Base-by-base conservation (phyloP, 2,888 invertebrate genomes). In the Caradrina clavipalpis region DNA sequence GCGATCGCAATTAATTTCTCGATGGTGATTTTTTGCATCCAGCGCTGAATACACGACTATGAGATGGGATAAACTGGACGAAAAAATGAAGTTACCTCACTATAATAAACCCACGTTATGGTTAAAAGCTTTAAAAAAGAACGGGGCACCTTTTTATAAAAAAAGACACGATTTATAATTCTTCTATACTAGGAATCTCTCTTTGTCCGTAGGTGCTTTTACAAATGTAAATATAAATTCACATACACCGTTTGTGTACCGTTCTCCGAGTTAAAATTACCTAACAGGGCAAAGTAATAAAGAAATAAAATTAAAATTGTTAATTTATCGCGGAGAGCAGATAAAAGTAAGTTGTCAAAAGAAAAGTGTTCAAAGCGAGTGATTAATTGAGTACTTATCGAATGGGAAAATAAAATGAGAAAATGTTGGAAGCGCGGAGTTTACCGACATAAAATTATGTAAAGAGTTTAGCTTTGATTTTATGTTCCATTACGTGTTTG, bases 1-100 rank as follows among this genome's bases (percentile, higher is more conserved):
- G 63, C 67, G 67, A 78, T 62, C 45, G 68, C 66, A 81, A 80
- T 84, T 73, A 77, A 76, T 78, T 73, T 78, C 53, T 50, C 72
- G 31, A 64, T 64, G 58, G 57, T 39, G 57, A 64, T 74, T 82
- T n/a, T 82, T 81, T 78, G 47, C 62, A 69, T 62, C 1, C 17
- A 53, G 55, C 6, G 17, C 58, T 54, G 55, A 58, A 51, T 57
- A 42, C 10, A 31, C 15, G 35, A 61, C 50, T 69, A 39, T n/a
- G 58, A 35, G 35, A 56, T 65, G n/a, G 8, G 39, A 59, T 69
- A 57, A 54, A 69, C 10, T 11, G 8, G n/a, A 21, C 22, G 10
- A 35, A 19, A 2, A 5, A 45, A 15, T 8, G 17, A 45, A 17
- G 39, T 3, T 17, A 45, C 6, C 15, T 42, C 13, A 42, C 42